A percentile compares a stretch with the other conserved stretches of the same genome.
phyloP scores from a whole-genome alignment of 1,140 invertebrate genomes.

The Lerema accius region DNA sequence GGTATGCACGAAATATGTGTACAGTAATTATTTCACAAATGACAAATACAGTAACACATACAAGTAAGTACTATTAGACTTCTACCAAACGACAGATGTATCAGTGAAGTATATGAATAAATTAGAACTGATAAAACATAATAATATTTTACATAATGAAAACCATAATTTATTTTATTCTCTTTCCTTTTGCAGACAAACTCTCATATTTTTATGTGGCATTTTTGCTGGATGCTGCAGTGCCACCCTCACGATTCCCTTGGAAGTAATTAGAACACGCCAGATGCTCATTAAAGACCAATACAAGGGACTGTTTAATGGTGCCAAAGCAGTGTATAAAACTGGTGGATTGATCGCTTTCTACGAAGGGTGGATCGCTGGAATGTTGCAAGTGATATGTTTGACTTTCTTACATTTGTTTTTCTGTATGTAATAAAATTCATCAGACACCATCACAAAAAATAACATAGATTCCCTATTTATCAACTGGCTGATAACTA shows the following conservation, averaged over 20 bases:
- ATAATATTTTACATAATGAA: constrained; percentile 1
- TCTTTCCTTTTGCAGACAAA: not conserved
- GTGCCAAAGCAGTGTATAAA: constrained; percentile 57
- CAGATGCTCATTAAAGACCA: constrained; percentile 68
- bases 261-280: constrained; percentile 68
- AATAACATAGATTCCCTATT: too few species aligned
- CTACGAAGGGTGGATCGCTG: constrained; percentile 63
- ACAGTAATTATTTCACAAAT: constrained; percentile 18
- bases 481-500: too few species aligned
- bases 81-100: too few species aligned
- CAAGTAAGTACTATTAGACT: constrained; percentile 50
- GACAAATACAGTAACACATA: constrained; percentile 32
- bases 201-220: constrained; percentile 50
- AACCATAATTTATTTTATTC: too few species aligned
- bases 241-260: constrained; percentile 54
- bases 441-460: too few species aligned
- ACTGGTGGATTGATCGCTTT: constrained; percentile 62
- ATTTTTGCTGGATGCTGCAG: constrained; percentile 57
- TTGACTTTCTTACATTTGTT: not conserved
- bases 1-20: constrained; percentile 53
- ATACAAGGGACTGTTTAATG: constrained; percentile 58
- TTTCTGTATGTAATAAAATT: too few species aligned
- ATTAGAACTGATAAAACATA: not conserved
- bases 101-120: too few species aligned
- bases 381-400: constrained; percentile 30